phyloP scores from a whole-genome alignment of 2,113 vertebrate genomes.

The Xyliphius kryptos region DNA sequence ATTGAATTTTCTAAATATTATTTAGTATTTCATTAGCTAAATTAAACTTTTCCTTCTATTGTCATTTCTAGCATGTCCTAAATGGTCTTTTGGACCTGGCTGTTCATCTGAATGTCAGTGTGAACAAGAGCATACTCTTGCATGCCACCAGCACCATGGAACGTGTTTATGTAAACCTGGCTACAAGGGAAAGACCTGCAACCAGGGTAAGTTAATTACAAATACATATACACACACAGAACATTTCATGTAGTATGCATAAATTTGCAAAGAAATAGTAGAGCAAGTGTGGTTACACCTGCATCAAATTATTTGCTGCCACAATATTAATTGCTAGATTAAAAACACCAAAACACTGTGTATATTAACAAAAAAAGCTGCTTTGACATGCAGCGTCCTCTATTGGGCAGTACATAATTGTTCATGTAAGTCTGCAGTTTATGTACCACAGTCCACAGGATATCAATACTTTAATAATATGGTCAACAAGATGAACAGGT shows the following conservation, averaged over 20 bases:
- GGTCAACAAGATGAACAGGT: too few relatives aligned
- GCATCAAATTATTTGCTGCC: background rate
- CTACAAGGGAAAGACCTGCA: constrained; percentile 71
- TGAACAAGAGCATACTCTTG: constrained; percentile 63
- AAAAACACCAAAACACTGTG: too few relatives aligned
- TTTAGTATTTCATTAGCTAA: background rate
- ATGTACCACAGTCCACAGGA: too few relatives aligned
- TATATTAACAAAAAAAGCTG: too few relatives aligned
- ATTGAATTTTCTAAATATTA: background rate
- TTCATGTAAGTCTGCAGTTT: too few relatives aligned
- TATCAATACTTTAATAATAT: too few relatives aligned
- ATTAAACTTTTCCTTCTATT: background rate
- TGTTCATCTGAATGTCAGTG: constrained; percentile 86
- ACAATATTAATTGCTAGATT: background rate
- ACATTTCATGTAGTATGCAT: too few relatives aligned
- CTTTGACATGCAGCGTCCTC: too few relatives aligned
- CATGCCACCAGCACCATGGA: constrained; percentile 77
- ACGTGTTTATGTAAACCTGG: constrained; percentile 80
- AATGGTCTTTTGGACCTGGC: constrained; percentile 80
- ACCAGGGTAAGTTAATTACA: constrained; percentile 57
- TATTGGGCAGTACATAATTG: background rate
- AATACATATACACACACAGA: too few relatives aligned
- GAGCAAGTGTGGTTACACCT: too few relatives aligned
- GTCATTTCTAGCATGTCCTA: constrained; percentile 73
- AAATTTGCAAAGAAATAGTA: too few relatives aligned